phyloP scores from a whole-genome alignment of 2,797 vertebrate genomes.

The Eurystomus glaucurus region DNA sequence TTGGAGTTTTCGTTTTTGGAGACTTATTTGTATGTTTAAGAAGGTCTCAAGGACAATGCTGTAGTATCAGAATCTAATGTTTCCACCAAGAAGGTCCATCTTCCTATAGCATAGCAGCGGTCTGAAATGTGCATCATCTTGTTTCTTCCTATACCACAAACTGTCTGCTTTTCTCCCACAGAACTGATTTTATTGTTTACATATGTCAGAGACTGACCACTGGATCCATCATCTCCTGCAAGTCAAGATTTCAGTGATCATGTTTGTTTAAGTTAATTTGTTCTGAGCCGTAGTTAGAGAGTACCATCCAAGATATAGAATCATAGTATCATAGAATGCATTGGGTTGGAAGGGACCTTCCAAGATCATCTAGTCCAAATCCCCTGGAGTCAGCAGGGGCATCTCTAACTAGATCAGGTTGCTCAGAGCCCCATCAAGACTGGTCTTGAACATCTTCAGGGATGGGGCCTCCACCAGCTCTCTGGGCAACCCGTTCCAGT shows the following conservation, averaged over 20 bases:
- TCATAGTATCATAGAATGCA: not conserved
- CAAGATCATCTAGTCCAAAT: too few relatives aligned
- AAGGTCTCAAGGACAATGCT: not conserved
- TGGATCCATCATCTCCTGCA: not conserved
- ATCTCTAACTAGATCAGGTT: too few relatives aligned
- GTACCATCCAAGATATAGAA: not conserved
- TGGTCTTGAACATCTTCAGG: too few relatives aligned
- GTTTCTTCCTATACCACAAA: not conserved
- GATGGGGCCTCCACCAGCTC: too few relatives aligned
- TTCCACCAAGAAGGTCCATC: not conserved
- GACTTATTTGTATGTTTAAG: not conserved
- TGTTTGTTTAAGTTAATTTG: not conserved
- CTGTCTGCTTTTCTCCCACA: not conserved
- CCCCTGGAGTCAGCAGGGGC: too few relatives aligned
- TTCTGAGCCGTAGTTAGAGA: not conserved
- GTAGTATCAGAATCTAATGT: not conserved
- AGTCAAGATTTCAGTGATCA: not conserved
- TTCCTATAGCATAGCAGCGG: rapidly evolving
- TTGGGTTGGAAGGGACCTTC: too few relatives aligned
- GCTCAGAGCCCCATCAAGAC: too few relatives aligned
- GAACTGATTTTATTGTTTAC: not conserved
- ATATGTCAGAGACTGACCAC: not conserved
- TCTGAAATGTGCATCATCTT: not conserved
- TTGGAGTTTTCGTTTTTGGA: not conserved
- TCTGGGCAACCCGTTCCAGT: too few relatives aligned